Conservation (phyloP, 2,797 vertebrate genomes). For the Pelobates cultripes region DNA sequence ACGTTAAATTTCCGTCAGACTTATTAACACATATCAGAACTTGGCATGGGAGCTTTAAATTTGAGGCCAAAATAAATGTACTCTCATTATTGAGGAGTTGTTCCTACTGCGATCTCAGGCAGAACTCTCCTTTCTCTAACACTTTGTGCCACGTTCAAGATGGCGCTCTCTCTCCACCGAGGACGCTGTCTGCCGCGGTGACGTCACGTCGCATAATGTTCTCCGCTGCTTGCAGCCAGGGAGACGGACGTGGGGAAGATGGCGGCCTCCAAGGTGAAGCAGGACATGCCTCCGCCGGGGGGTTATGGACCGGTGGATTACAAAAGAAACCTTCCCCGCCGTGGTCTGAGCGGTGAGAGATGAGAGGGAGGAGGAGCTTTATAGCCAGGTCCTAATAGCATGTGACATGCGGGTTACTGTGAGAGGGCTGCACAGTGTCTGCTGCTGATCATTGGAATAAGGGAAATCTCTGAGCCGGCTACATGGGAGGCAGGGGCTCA, state of each 20-base stretch:
- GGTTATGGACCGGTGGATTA: slow-evolving; percentile 90
- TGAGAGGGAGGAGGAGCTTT: not conserved
- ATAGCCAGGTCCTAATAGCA: too few species aligned
- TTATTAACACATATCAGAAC: too few species aligned
- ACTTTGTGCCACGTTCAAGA: slow-evolving; percentile 53
- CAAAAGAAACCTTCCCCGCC: slow-evolving; percentile 87
- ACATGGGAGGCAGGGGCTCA: too few species aligned
- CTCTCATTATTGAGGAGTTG: too few species aligned
- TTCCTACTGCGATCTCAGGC: too few species aligned
- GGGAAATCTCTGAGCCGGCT: too few species aligned
- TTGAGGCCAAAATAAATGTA: too few species aligned
- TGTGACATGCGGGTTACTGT: too few species aligned
- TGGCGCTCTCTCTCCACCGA: slow-evolving; percentile 2
- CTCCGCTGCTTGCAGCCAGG: not conserved
- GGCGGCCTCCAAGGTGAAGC: slow-evolving; percentile 95
- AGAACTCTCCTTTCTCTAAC: not conserved
- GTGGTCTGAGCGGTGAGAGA: slow-evolving; percentile 85
- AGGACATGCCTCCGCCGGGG: slow-evolving; percentile 94
- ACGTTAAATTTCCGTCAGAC: too few species aligned
- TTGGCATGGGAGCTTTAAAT: too few species aligned
- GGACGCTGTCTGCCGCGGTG: not conserved
- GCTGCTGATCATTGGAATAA: too few species aligned
- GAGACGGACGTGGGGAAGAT: slow-evolving; percentile 67
- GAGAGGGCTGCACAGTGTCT: too few species aligned
- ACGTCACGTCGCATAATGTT: not conserved